phyloP scores from a whole-genome alignment of 1,140 invertebrate species.

The Cydia pomonella region DNA sequence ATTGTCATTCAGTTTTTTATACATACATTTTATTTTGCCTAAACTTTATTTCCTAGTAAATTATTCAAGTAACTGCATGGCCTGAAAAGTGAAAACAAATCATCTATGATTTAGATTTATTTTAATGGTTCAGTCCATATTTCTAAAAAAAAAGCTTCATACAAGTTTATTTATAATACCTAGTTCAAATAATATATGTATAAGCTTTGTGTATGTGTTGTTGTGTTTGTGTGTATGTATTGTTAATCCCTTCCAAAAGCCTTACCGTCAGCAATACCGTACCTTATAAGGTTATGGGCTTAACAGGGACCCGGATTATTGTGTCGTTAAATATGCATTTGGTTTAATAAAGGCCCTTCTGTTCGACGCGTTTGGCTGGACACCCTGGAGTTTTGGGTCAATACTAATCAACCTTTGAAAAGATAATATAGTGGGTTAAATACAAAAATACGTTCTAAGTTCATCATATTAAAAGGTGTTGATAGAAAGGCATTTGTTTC shows the following conservation, averaged over 20 bases:
- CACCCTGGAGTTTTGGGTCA: not conserved
- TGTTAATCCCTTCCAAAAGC: not conserved
- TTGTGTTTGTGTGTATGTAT: too few relatives aligned
- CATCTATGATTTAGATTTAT: too few relatives aligned
- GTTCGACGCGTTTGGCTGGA: not conserved
- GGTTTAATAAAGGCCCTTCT: slow-evolving; percentile 4
- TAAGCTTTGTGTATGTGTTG: not conserved
- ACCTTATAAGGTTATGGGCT: not conserved
- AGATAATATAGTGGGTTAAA: not conserved
- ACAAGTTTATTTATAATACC: not conserved
- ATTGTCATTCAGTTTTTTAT: too few relatives aligned
- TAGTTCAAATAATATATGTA: not conserved
- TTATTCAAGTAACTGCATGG: too few relatives aligned
- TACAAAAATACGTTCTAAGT: too few relatives aligned
- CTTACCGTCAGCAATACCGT: not conserved
- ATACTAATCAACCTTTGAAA: not conserved
- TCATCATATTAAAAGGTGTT: too few relatives aligned
- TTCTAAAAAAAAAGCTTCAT: too few relatives aligned
- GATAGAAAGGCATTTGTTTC: too few relatives aligned
- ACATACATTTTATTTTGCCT: too few relatives aligned
- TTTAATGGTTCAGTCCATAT: too few relatives aligned
- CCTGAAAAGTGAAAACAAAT: too few relatives aligned
- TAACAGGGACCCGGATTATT: slow-evolving; percentile 8
- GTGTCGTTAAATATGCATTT: slow-evolving; percentile 16
- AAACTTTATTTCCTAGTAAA: too few relatives aligned